A percentile compares a stretch with the other conserved stretches of the same genome.
phyloP scores from a whole-genome alignment of 2,888 invertebrate genomes.

The Lordiphosa andalusiaca region DNA sequence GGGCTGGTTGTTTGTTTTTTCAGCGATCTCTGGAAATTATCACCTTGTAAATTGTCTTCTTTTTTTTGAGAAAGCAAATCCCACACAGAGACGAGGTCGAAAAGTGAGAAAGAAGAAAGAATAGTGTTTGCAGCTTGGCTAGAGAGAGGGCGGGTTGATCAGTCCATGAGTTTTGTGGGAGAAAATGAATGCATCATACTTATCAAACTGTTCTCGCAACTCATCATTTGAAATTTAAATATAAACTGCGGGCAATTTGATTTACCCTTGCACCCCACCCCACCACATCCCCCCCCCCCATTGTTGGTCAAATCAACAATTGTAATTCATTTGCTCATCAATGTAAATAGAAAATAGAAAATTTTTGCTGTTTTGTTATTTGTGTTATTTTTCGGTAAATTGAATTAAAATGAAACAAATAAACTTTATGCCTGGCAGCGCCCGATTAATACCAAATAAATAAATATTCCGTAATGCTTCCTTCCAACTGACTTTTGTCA shows the following conservation, averaged over 20 bases:
- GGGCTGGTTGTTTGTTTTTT: slow-evolving; percentile 41
- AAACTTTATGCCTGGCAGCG: slow-evolving; percentile 24
- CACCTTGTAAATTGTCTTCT: slow-evolving; percentile 47
- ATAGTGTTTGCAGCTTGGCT: neutral
- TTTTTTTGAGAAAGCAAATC: slow-evolving; percentile 25
- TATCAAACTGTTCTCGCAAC: neutral
- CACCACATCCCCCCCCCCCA: neutral
- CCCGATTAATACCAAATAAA: slow-evolving; percentile 37
- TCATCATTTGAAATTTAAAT: slow-evolving; percentile 55
- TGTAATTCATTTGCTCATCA: slow-evolving; percentile 54
- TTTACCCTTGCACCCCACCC: slow-evolving; percentile 8
- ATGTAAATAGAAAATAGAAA: slow-evolving; percentile 30
- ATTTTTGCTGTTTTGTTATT: slow-evolving; percentile 31
- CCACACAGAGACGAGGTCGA: slow-evolving; percentile 24
- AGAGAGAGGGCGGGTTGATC: slow-evolving; percentile 7
- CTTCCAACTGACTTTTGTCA: slow-evolving; percentile 22
- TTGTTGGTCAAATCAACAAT: slow-evolving; percentile 39
- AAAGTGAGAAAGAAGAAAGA: slow-evolving; percentile 1
- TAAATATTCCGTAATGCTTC: slow-evolving; percentile 20
- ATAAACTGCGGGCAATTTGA: slow-evolving; percentile 26
- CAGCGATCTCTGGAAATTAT: slow-evolving; percentile 46
- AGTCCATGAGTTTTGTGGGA: too few relatives aligned
- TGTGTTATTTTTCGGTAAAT: slow-evolving; percentile 36
- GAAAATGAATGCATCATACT: too few relatives aligned
- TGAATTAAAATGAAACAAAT: slow-evolving; percentile 36